A percentile compares a stretch with the other conserved stretches of the same genome.
Evolutionary conservation across 2,888 invertebrate species (phyloP).

Genomic region (Leucania comma): DNA sequence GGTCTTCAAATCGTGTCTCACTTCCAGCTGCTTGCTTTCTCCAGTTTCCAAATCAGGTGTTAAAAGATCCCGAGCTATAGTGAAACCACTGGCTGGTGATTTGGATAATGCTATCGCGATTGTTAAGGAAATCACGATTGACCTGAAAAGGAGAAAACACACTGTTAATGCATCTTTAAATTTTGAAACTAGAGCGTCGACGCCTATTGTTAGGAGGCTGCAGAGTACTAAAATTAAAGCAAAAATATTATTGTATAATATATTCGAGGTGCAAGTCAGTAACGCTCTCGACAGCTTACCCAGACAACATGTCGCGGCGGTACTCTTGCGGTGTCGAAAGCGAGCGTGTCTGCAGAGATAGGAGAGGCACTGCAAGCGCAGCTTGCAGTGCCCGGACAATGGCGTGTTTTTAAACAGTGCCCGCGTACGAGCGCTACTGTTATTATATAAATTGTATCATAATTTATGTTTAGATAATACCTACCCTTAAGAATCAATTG

Average conservation of each 20-base stretch:
- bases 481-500: slow-evolving; percentile 57
- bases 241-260: neutral
- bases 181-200: neutral
- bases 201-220: neutral
- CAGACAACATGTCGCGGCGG: slow-evolving; percentile 45
- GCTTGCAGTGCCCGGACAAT: slow-evolving; percentile 46
- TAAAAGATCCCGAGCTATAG: slow-evolving; percentile 64
- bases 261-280: neutral
- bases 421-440: slow-evolving; percentile 30
- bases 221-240: neutral
- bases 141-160: slow-evolving; percentile 77
- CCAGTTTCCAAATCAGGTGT: slow-evolving; percentile 69
- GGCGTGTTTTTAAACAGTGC: slow-evolving; percentile 60
- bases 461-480: slow-evolving; percentile 62
- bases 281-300: slow-evolving; percentile 31
- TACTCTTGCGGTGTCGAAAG: slow-evolving; percentile 15
- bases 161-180: slow-evolving; percentile 10
- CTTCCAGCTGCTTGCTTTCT: slow-evolving; percentile 72
- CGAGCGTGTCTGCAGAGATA: slow-evolving; percentile 39
- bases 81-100: slow-evolving; percentile 74
- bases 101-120: slow-evolving; percentile 73
- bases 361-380: too few species aligned
- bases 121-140: slow-evolving; percentile 76
- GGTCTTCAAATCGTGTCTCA: slow-evolving; percentile 66
- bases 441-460: slow-evolving; percentile 60